Conservation (phyloP, 2,888 invertebrate genomes). For the Mythimna impura region DNA sequence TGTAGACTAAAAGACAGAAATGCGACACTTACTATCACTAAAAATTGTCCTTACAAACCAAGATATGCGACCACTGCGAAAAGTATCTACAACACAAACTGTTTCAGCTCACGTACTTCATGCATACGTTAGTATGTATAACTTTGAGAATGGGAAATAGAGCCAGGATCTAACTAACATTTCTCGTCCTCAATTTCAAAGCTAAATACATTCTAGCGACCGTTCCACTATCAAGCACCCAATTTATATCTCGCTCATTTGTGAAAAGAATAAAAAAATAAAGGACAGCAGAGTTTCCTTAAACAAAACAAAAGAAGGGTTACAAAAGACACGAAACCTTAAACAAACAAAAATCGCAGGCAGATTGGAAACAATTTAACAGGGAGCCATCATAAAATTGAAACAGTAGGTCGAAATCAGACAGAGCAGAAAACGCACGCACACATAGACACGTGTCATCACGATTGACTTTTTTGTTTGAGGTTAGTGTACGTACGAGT, state of each 20-base stretch:
- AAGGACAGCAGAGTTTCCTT: constrained; percentile 22
- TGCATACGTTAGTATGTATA: constrained; percentile 6
- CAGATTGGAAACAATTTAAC: constrained; percentile 57
- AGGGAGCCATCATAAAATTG: background rate
- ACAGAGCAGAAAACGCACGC: background rate
- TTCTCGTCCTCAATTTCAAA: constrained; percentile 16
- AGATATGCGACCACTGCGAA: background rate
- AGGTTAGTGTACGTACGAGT: too few relatives aligned
- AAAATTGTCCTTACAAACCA: background rate
- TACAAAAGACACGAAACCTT: constrained; percentile 25
- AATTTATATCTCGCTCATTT: constrained; percentile 33
- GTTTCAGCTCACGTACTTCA: constrained; percentile 15
- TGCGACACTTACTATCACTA: background rate
- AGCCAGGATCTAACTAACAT: constrained; percentile 10
- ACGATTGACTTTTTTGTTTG: too few relatives aligned
- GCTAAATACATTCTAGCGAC: background rate
- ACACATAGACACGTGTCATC: too few relatives aligned
- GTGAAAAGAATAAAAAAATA: constrained; percentile 10
- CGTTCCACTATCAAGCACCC: constrained; percentile 34
- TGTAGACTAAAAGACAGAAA: constrained; percentile 3
- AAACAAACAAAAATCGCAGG: constrained; percentile 37
- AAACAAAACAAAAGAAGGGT: constrained; percentile 35
- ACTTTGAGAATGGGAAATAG: background rate
- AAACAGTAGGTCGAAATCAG: background rate
- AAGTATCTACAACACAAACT: too few relatives aligned